Evolutionary conservation across 2,888 invertebrate species (phyloP), one percentile per base, ranked within the genome.

Genomic region (Tribolium freemani): DNA sequence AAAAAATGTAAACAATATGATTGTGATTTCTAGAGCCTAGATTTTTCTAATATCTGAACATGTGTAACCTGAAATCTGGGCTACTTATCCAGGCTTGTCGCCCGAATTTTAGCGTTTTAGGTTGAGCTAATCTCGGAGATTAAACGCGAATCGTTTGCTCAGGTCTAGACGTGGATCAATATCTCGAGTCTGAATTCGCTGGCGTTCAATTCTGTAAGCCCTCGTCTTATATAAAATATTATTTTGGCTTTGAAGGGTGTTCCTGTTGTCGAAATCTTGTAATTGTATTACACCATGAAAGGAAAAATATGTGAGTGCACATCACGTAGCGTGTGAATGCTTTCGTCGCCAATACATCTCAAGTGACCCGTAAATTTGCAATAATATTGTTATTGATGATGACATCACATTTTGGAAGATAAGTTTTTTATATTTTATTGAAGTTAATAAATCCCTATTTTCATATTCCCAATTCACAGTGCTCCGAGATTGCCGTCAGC

Each of bases 361-460:
- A 54, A 66, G 60, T 56, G 73, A 26, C 48, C 56, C 45, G 51
- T 73, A 73, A 73, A 67, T 73, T 71, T 51, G 64, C 54, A 67
- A 71, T 70, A 60, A 73, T 73, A 75, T 77, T 76, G 72, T 75
- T 76, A 81, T 79, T 77, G 77, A 78, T 76, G 78, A 76, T 72
- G 79, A 77, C 76, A 77, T 74, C 75, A 76, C 77, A 75, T 77
- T 79, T 73, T 74, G 54, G 67, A 64, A 74, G 77, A 79, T 78
- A 76, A 77, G 76, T 79, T 77, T 82, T 81, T 79, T 71, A 80
- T 80, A 80, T 82, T 83, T 83, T 83, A 83, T 83, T 81, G 81
- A 80, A 77, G 73, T 71, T 78, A 81, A 83, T 83, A 83, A 82
- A 82, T 83, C 83, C 80, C 83, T 78, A 82, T 83, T 84, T 83